A percentile compares a stretch with the other conserved stretches of the same genome.
Evolutionary conservation across 53 echinoderm and acorn worm species (phyloP).

Genomic region (Mesocentrotus franciscanus): DNA sequence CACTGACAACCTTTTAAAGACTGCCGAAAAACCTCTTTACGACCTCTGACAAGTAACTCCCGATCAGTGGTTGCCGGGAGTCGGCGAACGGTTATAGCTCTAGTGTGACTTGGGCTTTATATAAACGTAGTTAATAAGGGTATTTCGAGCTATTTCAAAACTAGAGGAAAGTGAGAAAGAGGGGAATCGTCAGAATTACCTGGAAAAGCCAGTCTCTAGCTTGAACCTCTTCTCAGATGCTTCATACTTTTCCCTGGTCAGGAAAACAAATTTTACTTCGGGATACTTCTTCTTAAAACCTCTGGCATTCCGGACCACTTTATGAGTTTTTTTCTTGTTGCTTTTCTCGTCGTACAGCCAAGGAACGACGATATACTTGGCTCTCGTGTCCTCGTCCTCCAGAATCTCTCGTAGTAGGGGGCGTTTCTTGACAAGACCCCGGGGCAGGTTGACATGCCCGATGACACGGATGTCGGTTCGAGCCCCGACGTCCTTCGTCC

Average conservation of each 20-base stretch:
- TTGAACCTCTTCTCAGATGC: conserved; percentile 67
- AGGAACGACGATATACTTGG: conserved; percentile 75
- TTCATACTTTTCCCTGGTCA: conserved; percentile 71
- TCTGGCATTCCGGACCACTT: conserved; percentile 56
- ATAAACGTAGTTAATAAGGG: too few relatives aligned
- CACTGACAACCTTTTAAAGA: too few relatives aligned
- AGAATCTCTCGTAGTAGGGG: conserved; percentile 67
- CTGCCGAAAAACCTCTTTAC: not conserved
- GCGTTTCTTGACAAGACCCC: conserved; percentile 62
- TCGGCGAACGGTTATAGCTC: too few relatives aligned
- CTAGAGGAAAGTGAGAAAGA: not conserved
- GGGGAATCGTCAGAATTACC: conserved; percentile 45
- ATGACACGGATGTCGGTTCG: conserved; percentile 80
- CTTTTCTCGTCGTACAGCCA: conserved; percentile 74
- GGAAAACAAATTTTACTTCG: conserved; percentile 75
- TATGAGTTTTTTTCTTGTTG: conserved; percentile 62
- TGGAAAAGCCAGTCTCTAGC: conserved; percentile 70
- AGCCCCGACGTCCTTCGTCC: conserved; percentile 77
- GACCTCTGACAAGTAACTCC: too few relatives aligned
- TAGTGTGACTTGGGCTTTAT: too few relatives aligned
- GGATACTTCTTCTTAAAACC: conserved; percentile 64
- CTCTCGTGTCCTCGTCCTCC: conserved; percentile 44
- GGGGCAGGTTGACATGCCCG: conserved; percentile 76
- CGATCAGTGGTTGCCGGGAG: too few relatives aligned
- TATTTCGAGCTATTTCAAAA: too few relatives aligned